Conservation (phyloP, 2,888 invertebrate genomes). For the Dasypolia templi region DNA sequence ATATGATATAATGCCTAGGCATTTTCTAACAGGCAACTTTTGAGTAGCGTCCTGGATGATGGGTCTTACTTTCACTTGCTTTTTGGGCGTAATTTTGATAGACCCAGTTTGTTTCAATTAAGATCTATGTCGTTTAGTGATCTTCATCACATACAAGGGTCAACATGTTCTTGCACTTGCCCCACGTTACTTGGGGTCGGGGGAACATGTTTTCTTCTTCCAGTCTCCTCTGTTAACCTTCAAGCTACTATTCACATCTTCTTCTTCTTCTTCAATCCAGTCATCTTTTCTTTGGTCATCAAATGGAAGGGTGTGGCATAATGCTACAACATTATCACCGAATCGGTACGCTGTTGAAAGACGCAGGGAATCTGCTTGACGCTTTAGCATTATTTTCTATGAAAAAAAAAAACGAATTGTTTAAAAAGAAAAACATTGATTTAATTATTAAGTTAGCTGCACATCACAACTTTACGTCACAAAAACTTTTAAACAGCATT, state of each 20-base stretch:
- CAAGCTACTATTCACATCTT: not conserved
- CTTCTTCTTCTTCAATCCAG: not conserved
- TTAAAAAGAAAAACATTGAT: conserved; percentile 1
- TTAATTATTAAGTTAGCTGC: conserved; percentile 35
- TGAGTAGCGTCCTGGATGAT: too few species aligned
- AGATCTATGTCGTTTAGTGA: too few species aligned
- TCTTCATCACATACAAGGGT: too few species aligned
- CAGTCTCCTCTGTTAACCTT: not conserved
- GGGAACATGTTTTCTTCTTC: not conserved
- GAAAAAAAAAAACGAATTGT: conserved; percentile 6
- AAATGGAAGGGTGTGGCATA: not conserved
- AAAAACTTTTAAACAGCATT: conserved; percentile 70
- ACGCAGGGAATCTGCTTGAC: not conserved
- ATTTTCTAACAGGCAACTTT: too few species aligned
- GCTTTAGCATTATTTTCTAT: too few species aligned
- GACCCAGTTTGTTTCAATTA: too few species aligned
- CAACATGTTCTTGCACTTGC: not conserved
- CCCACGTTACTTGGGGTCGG: not conserved
- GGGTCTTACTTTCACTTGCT: too few species aligned
- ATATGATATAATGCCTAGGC: too few species aligned
- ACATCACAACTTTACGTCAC: conserved; percentile 43
- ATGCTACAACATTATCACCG: not conserved
- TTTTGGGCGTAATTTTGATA: too few species aligned
- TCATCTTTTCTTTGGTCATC: not conserved
- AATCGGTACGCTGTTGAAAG: not conserved